Evolutionary conservation across 2,113 vertebrate genomes (phyloP), one percentile per base, ranked within the genome.

Genomic region (Brachypteracias leptosomus): DNA sequence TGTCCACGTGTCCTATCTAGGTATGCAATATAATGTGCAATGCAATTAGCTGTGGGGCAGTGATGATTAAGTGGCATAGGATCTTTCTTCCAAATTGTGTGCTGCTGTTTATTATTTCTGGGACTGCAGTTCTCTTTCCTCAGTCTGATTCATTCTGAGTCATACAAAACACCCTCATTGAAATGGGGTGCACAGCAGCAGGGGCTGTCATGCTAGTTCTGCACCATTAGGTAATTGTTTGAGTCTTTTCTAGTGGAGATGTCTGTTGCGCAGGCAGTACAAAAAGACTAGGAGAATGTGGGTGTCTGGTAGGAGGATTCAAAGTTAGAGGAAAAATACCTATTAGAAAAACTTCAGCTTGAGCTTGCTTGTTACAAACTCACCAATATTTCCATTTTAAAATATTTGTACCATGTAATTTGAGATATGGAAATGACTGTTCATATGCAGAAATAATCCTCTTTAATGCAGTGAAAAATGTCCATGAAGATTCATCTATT

Each of bases 101-200:
- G 18, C 71, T 86, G 90, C 81, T 96, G 57, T 96, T 97, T 93
- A 92, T 96, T 97, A 95, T 96, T 97, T 97, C 88, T 94, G 81
- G 44, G 63, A 75, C 89, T 89, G 94, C 75, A 72, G 90, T 88
- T 97, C 95, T 93, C 84, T 91, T 83, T 96, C 90, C 86, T 84
- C 62, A 54, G 66, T 94, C 91, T 98, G 98, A 98, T 97, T 98
- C 97, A 97, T 90, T 97, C 95, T 98, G 98, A 98, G 94, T 98
- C 98, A 98, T 73, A 93, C 81, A 84, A 92, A 96, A 89, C 85
- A 11, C 96, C 95, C 95, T 97, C 75, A 96, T 80, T 95, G 95
- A 92, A 95, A 96, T 84, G 88, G 94, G 84, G 91, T 80, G 35
- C 78, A 85, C 95, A 96, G 97, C 96, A 92, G 95, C 96, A 91